Percentiles rank a stretch among this genome's conserved stretches.
Evolutionary conservation across 1,140 invertebrate genomes (phyloP).

Genomic region (Anthonomus grandis): DNA sequence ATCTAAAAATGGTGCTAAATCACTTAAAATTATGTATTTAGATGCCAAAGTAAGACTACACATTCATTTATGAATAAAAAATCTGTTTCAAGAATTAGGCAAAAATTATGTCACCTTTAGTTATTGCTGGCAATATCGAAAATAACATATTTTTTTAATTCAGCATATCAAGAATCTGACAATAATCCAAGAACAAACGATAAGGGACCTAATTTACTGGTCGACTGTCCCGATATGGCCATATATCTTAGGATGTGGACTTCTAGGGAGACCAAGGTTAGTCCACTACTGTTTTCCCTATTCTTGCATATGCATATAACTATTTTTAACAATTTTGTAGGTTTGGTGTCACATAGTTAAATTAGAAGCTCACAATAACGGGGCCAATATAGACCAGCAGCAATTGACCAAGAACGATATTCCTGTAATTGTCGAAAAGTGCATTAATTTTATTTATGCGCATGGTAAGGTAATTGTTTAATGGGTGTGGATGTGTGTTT

Average conservation of each 20-base stretch:
- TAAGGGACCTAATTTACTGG: slow-evolving; percentile 59
- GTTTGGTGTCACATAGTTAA: slow-evolving; percentile 72
- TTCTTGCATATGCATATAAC: neutral
- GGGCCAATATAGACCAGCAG: slow-evolving; percentile 72
- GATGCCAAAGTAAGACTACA: too few species aligned
- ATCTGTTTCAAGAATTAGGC: too few species aligned
- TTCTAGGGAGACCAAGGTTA: slow-evolving; percentile 59
- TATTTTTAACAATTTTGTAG: slow-evolving; percentile 39
- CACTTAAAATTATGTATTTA: too few species aligned
- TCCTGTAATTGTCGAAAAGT: slow-evolving; percentile 86
- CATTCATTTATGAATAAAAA: too few species aligned
- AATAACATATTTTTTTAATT: too few species aligned
- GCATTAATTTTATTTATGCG: slow-evolving; percentile 82
- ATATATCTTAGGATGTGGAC: slow-evolving; percentile 71
- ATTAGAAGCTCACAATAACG: slow-evolving; percentile 72
- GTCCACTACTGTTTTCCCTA: slow-evolving; percentile 1
- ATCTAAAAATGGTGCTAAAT: too few species aligned
- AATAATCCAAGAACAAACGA: slow-evolving; percentile 54
- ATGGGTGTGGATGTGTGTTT: too few species aligned
- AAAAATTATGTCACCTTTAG: too few species aligned
- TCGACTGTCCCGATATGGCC: slow-evolving; percentile 60
- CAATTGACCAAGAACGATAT: slow-evolving; percentile 83
- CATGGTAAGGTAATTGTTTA: slow-evolving; percentile 63
- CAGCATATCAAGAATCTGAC: slow-evolving; percentile 51
- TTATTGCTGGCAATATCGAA: too few species aligned